Base-by-base conservation (phyloP, 2,888 invertebrate genomes). In the Cordilura impudica region DNA sequence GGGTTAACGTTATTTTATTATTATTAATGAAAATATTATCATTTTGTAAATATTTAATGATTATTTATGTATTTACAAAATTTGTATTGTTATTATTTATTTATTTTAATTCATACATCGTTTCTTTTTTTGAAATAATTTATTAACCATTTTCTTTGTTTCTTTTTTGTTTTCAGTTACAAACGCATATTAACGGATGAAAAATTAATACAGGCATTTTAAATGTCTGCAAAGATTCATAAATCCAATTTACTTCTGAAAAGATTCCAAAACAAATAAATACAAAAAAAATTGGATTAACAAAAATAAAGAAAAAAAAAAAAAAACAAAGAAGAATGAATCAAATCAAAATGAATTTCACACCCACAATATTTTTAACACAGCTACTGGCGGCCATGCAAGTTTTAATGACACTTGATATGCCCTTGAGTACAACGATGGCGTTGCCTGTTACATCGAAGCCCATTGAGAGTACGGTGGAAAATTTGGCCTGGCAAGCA, bases 371-470 rank as follows among this genome's bases (percentile, higher is more conserved):
- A 51, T 71, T 65, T 63, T 29, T 75, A 45, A 56, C 45, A n/a
- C 61, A 67, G 51, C 51, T 82, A 58, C 39, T 81, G 70, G 70
- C 60, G 35, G 63, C 45, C 4, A 67, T 78, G 45, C 66, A 75
- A 47, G 63, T 81, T 70, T 63, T 78, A 69, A 69, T 70, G 39
- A 72, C 71, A 72, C 77, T 74, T 61, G 73, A 53, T 21, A 70
- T 74, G 74, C 79, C 79, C 60, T 70, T 81, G 67, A 70, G 66
- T 21, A 70, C 76, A 19, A 65, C 69, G 14, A 26, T 61, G 45
- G 85, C 86, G n/a, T 82, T 90, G 82, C 90, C 90, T 31, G 87
- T 90, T 49, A 90, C 90, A 35, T 90, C 90, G 61, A 88, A 90
- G 18, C 90, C 90, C 66, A 87, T 90, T 23, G 90, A 89, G 81